These are phyloP conservation scores for Andrena bucephala DNA, from an alignment of 2,888 invertebrate species.

Conservation along the genomic window DNA sequence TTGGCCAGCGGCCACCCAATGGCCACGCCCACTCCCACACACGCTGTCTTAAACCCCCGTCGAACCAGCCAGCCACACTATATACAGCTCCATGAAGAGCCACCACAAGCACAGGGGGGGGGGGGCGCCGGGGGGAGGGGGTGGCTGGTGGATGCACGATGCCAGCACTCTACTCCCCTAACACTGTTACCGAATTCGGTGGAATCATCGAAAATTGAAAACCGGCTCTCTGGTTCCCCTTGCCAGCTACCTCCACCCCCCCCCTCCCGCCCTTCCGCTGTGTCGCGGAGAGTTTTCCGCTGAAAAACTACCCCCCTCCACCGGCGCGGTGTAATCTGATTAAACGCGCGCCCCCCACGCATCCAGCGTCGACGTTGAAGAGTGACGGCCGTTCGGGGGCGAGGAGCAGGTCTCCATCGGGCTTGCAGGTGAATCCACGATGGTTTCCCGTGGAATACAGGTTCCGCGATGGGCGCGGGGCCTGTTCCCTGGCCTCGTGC, in stretches of 20 bases:
- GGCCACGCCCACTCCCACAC: constrained; percentile 85
- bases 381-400: constrained; percentile 21
- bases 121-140: constrained; percentile 22
- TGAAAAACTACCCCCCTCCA: constrained; percentile 35
- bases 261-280: constrained; percentile 2
- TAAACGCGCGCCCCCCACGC: constrained; percentile 49
- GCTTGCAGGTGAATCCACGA: constrained; percentile 42
- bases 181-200: constrained; percentile 83
- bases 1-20: constrained; percentile 84
- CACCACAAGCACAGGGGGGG: constrained; percentile 57
- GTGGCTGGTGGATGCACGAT: constrained; percentile 60
- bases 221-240: constrained; percentile 67
- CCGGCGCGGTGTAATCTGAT: constrained; percentile 55
- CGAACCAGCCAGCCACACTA: constrained; percentile 67
- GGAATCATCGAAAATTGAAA: constrained; percentile 85
- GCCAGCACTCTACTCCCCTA: constrained; percentile 66
- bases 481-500: constrained; percentile 16
- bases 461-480: constrained; percentile 22
- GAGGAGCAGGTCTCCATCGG: constrained; percentile 51
- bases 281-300: constrained; percentile 37
- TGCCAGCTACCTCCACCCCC: too few relatives aligned
- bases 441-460: constrained; percentile 34
- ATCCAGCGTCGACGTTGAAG: constrained; percentile 37
- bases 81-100: constrained; percentile 66
- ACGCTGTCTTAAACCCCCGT: constrained; percentile 84